A percentile compares a stretch with the other conserved stretches of the same genome.
Conservation (phyloP, 2,888 invertebrate species). For the Patella ulyssiponensis region DNA sequence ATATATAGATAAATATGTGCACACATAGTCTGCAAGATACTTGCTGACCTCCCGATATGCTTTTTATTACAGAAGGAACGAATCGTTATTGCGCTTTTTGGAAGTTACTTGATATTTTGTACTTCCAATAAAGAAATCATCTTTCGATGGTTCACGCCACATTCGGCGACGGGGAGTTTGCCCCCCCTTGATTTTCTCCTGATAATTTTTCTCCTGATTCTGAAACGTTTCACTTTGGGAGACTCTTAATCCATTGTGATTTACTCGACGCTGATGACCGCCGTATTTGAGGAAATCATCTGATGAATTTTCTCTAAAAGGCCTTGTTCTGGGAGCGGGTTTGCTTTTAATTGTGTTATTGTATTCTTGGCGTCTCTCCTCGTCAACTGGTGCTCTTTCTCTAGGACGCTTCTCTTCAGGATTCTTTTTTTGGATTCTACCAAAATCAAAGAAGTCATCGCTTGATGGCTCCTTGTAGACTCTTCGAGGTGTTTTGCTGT, state of each 20-base stretch:
- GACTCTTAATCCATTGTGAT: neutral
- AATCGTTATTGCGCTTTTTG: neutral
- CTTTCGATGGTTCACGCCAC: slow-evolving; percentile 23
- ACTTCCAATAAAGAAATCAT: neutral
- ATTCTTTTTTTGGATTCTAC: neutral
- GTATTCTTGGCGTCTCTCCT: slow-evolving; percentile 15
- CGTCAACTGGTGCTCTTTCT: slow-evolving; percentile 6
- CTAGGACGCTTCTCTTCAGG: neutral
- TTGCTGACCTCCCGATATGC: no score
- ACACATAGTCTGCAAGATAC: no score
- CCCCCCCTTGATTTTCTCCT: neutral
- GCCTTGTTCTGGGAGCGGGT: neutral
- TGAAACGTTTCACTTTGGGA: neutral
- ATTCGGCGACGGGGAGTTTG: slow-evolving; percentile 10
- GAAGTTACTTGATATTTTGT: neutral
- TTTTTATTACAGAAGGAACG: no score
- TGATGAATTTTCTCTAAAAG: slow-evolving; percentile 7
- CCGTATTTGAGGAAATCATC: slow-evolving; percentile 6
- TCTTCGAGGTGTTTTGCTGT: neutral
- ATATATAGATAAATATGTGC: no score
- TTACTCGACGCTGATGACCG: neutral
- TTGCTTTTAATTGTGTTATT: slow-evolving; percentile 18
- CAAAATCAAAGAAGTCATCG: slow-evolving; percentile 8
- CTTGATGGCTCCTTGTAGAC: slow-evolving; percentile 5
- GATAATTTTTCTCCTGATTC: neutral